phyloP scores from a whole-genome alignment of 2,797 vertebrate species.

The Stomatorhinus walkeri region DNA sequence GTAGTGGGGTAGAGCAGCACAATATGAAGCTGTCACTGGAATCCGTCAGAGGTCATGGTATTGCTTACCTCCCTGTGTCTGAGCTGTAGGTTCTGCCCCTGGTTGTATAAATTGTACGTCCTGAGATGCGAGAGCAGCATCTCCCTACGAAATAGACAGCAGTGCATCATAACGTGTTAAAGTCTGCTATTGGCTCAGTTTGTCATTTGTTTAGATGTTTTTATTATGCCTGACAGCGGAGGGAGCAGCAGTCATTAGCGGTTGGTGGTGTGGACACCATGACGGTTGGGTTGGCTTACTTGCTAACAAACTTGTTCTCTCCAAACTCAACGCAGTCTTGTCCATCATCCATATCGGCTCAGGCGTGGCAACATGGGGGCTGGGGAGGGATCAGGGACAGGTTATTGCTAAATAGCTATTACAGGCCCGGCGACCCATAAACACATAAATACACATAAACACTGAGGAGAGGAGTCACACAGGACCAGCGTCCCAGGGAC shows the following conservation, averaged over 20 bases:
- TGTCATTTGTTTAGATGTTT: background rate
- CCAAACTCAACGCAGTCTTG: constrained; percentile 72
- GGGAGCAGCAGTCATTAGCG: background rate
- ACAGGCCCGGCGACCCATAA: background rate
- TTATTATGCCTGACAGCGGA: background rate
- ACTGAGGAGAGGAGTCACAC: background rate
- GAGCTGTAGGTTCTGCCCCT: constrained; percentile 89
- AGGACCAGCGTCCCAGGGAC: background rate
- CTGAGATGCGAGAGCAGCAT: constrained; percentile 81
- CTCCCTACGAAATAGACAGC: constrained; percentile 54
- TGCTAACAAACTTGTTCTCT: constrained; percentile 88
- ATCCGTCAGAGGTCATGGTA: background rate
- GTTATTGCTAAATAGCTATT: background rate
- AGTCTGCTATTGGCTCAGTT: background rate
- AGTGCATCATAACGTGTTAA: background rate
- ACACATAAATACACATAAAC: background rate
- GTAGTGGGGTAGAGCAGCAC: background rate
- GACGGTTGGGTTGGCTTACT: constrained; percentile 61
- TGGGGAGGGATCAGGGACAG: constrained; percentile 4
- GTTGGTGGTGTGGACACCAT: background rate
- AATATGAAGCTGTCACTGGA: background rate
- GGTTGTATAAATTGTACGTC: constrained; percentile 93
- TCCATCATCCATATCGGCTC: constrained; percentile 57
- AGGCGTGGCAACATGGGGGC: constrained; percentile 42
- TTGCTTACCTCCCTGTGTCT: constrained; percentile 78